Evolutionary conservation across 2,888 invertebrate species (phyloP).

Genomic region (Andrena bicolor): DNA sequence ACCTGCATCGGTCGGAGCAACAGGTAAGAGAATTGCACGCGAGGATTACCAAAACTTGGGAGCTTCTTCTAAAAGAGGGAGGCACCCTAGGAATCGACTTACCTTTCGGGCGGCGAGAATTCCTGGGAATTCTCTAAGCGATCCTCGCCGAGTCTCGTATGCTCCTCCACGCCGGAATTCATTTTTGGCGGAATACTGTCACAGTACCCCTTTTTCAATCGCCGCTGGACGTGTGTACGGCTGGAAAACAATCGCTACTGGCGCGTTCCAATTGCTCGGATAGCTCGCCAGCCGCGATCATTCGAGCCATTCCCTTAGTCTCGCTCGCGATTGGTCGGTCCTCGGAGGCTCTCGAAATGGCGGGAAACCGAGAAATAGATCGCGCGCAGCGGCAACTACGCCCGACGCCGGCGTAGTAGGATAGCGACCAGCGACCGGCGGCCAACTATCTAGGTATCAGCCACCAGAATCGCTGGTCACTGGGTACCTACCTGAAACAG

Average conservation of each 20-base stretch:
- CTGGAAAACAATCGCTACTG: slow-evolving; percentile 48
- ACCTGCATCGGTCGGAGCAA: slow-evolving; percentile 75
- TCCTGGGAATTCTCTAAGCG: slow-evolving; percentile 70
- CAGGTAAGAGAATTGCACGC: slow-evolving; percentile 66
- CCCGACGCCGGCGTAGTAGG: no score
- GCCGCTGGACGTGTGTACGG: slow-evolving; percentile 47
- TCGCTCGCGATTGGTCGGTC: slow-evolving; percentile 52
- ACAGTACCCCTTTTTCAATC: slow-evolving; percentile 62
- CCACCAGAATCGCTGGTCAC: no score
- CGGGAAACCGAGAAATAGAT: slow-evolving; percentile 55
- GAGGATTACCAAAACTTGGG: not conserved
- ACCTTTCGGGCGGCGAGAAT: slow-evolving; percentile 77
- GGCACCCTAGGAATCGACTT: slow-evolving; percentile 26
- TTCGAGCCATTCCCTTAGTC: slow-evolving; percentile 26
- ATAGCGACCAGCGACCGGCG: no score
- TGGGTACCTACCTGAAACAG: no score
- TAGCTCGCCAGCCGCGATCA: slow-evolving; percentile 12
- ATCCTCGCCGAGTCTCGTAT: slow-evolving; percentile 67
- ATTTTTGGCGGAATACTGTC: slow-evolving; percentile 78
- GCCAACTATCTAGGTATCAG: no score
- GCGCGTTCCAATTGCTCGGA: slow-evolving; percentile 55
- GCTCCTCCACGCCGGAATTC: slow-evolving; percentile 76
- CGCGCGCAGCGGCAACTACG: not conserved
- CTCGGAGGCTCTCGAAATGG: slow-evolving; percentile 24
- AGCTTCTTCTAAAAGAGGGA: not conserved